Evolutionary conservation across 2,888 invertebrate genomes (phyloP), one percentile per base, ranked within the genome.

Genomic region (Isoperla grammatica): DNA sequence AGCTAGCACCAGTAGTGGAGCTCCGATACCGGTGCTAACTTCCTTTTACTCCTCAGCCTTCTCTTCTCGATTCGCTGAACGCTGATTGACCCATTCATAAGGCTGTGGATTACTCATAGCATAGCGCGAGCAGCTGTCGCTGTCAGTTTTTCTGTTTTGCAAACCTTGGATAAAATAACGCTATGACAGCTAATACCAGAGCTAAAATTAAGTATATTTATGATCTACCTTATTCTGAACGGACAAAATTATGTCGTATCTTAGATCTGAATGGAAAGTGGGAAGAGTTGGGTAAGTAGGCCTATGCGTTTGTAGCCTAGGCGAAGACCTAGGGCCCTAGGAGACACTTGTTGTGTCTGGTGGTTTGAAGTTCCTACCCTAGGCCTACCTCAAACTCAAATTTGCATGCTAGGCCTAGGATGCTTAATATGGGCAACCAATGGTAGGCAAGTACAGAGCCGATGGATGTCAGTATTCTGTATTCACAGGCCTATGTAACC

Each of bases 201-300:
- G 74, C 76, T 74, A 60, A 57, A 15, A 58, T 71, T 2, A 73
- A 70, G 61, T 87, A 85, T 69, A 82, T 91, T 68, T 87, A 89
- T 71, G 79, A 90, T 64, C 74, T 94, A 56, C 90, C 91, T 0
- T 85, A 82, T 67, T 74, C 78, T 22, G 82, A 85, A 67, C 79
- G 87, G 61, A 81, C 79, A 62, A 81, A 86, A 67, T 70, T 95
- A 42, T 92, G 90, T 70, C 78, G 82, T 65, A 80, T 92, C 65
- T 76, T 95, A 56, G 94, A 95, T 71, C 80, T 84, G 65, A 83
- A 87, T 69, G 82, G 88, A 66, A 81, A 83, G 67, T 95, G 93
- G 93, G 84, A 86, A 70, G 86, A 87, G 68, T 74, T 95, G 62
- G 93, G 76, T 75, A 64, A 63, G 65, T 60, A 48, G n/a, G n/a